Conservation (phyloP, 2,797 vertebrate genomes). For the Gymnocypris eckloni region DNA sequence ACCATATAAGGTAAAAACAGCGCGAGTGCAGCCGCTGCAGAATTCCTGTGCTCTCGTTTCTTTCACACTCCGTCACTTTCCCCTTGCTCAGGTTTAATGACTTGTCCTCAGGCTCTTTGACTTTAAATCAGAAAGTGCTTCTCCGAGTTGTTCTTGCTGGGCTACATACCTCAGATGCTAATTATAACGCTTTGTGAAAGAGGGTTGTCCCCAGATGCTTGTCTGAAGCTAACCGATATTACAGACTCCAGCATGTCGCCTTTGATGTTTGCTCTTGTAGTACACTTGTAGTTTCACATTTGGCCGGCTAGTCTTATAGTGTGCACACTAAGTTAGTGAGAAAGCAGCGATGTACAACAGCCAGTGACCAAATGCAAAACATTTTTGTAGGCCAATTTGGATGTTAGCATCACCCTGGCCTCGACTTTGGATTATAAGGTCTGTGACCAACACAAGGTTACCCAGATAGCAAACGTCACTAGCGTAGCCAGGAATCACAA, state of each 20-base stretch:
- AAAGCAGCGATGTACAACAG: background rate
- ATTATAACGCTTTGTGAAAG: background rate
- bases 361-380: background rate
- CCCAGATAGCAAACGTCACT: no score
- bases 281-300: background rate
- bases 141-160: conserved; percentile 1
- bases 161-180: conserved; percentile 52
- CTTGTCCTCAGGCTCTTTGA: conserved; percentile 42
- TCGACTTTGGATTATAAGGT: background rate
- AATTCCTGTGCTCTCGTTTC: conserved; percentile 63
- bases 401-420: background rate
- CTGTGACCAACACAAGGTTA: background rate
- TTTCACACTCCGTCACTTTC: conserved; percentile 50
- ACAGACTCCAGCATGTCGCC: background rate
- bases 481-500: no score
- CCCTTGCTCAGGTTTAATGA: conserved; percentile 38
- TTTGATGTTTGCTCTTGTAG: background rate
- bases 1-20: conserved; percentile 84
- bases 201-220: background rate
- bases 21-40: conserved; percentile 66
- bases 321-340: background rate
- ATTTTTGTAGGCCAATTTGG: background rate
- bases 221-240: background rate
- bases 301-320: background rate
- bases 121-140: background rate